These are phyloP conservation scores for Corydoras sp. DNA, from an alignment of 2,113 vertebrate genomes.

Conservation along the genomic window DNA sequence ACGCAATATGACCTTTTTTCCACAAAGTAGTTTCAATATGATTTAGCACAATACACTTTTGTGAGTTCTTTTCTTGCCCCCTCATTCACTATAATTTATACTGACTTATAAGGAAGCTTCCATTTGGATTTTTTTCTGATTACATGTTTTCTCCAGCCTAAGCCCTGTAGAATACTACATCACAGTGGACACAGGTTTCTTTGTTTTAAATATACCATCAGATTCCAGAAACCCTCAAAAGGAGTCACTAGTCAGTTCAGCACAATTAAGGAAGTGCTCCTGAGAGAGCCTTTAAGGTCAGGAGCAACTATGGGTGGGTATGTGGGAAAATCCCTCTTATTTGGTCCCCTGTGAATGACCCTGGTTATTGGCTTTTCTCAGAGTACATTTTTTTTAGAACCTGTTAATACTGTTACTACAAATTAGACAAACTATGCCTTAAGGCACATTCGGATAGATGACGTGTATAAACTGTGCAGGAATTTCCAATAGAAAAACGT, in stretches of 20 bases:
- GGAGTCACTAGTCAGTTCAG: conserved; percentile 39
- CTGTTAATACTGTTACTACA: conserved; percentile 8
- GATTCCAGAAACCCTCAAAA: conserved; percentile 49
- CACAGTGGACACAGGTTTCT: conserved; percentile 58
- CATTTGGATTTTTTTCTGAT: conserved; percentile 34
- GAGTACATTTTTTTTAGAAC: not conserved
- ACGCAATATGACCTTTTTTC: no score
- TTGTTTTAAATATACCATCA: conserved; percentile 55
- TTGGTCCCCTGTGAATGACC: conserved; percentile 37
- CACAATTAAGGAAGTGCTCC: conserved; percentile 18
- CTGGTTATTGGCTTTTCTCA: conserved; percentile 10
- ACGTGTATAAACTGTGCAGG: conserved; percentile 16
- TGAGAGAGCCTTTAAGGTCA: conserved; percentile 7
- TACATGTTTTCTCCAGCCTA: conserved; percentile 56
- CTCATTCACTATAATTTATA: no score
- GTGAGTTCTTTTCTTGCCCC: no score
- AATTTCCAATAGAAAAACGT: not conserved
- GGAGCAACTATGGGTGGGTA: conserved; percentile 44
- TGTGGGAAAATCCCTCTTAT: conserved; percentile 33
- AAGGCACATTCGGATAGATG: not conserved
- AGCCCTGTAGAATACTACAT: conserved; percentile 47
- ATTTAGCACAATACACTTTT: no score
- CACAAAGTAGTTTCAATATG: no score
- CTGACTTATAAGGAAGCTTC: no score
- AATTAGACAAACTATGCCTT: conserved; percentile 21